Evolutionary conservation across 2,888 invertebrate species (phyloP).

Genomic region (Metacarcinus magister): DNA sequence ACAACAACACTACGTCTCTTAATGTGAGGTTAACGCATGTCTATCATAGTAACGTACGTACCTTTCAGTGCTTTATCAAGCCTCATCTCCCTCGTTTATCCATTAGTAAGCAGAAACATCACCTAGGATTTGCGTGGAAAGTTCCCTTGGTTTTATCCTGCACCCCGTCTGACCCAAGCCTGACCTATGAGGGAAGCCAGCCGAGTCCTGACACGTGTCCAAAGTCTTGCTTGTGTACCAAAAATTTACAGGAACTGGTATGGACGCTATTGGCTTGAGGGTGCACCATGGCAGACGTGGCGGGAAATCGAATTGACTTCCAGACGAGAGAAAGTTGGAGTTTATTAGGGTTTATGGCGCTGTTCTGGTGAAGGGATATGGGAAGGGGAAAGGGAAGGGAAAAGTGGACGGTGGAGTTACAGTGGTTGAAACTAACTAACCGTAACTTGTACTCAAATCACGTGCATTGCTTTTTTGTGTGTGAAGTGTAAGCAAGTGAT

Average conservation of each 20-base stretch:
- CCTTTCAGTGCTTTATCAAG: not conserved
- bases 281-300: not conserved
- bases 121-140: not conserved
- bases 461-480: not conserved
- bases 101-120: not conserved
- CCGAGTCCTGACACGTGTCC: not conserved
- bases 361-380: not conserved
- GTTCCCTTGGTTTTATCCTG: not conserved
- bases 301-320: constrained; percentile 15
- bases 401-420: not conserved
- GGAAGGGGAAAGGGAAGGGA: too few species aligned
- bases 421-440: not conserved
- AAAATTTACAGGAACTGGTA: not conserved
- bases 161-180: not conserved
- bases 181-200: not conserved
- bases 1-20: too few species aligned
- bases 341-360: not conserved
- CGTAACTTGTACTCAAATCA: not conserved
- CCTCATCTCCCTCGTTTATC: not conserved
- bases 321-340: not conserved
- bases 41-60: not conserved
- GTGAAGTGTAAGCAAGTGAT: not conserved
- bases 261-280: not conserved
- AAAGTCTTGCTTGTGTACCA: not conserved
- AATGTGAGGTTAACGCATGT: not conserved